Percentiles rank a stretch among this genome's conserved stretches.
Conservation (phyloP, 2,888 invertebrate genomes). For the Antheraea yamamai region DNA sequence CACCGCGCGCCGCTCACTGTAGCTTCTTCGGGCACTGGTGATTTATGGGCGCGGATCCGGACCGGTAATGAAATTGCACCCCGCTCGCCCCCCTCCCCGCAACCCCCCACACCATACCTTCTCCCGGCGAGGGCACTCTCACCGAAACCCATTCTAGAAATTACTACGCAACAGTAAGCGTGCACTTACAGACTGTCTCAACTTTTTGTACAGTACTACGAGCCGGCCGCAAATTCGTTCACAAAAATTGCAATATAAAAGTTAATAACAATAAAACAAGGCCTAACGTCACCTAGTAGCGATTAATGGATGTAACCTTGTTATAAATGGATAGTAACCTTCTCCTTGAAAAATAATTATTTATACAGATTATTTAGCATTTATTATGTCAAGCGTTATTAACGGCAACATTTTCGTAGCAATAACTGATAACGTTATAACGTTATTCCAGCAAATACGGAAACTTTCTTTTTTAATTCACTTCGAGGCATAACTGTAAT, state of each 20-base stretch:
- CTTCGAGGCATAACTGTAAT: slow-evolving; percentile 27
- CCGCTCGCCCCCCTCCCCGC: slow-evolving; percentile 80
- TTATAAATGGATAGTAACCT: too few species aligned
- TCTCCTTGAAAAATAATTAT: too few species aligned
- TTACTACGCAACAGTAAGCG: slow-evolving; percentile 77
- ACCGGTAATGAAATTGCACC: slow-evolving; percentile 83
- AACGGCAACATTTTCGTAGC: not conserved
- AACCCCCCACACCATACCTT: slow-evolving; percentile 52
- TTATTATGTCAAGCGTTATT: too few species aligned
- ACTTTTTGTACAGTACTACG: slow-evolving; percentile 22
- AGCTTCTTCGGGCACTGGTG: slow-evolving; percentile 81
- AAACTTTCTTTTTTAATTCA: not conserved
- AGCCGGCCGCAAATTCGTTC: slow-evolving; percentile 29
- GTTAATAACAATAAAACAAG: too few species aligned
- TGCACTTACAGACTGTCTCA: slow-evolving; percentile 59
- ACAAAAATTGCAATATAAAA: slow-evolving; percentile 23
- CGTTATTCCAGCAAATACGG: not conserved
- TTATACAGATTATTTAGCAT: too few species aligned
- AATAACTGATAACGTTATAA: not conserved
- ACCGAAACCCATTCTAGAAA: slow-evolving; percentile 77
- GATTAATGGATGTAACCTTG: too few species aligned
- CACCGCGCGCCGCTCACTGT: slow-evolving; percentile 52
- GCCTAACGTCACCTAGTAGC: too few species aligned
- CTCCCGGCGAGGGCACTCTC: slow-evolving; percentile 24
- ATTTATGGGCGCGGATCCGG: slow-evolving; percentile 82